Base-by-base conservation (phyloP, 35 echinoderm and acorn worm species). In the Amphiura filiformis region DNA sequence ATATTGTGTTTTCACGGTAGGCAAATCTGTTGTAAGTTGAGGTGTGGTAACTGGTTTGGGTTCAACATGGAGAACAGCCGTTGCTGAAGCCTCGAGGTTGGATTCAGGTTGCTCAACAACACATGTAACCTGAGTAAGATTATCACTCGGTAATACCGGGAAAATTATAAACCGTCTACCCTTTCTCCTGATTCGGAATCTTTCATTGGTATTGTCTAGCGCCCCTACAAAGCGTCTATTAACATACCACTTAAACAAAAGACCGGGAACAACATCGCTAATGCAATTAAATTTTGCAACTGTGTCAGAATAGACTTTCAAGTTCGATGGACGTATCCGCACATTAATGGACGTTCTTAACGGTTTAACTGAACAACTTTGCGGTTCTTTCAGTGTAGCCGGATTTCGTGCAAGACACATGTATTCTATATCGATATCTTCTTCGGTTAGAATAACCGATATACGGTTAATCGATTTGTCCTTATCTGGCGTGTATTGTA, bases 331-430 rank as follows among this genome's bases (percentile, higher is more conserved):
- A 23, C 80, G 75, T 12, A 95, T 64, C 9, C 82, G 44, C 34
- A 81, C 86, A 37, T 80, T 89, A 36, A 95, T 57, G 38, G 78
- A 65, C 26, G 70, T 91, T 15, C 93, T 77, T 40, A 95, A 65
- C 36, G 93, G 93, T 47, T 86, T 95, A 0, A 95, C 41, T 34
- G 85, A 91, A 40, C 93, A 95, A 0, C 89, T 83, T 18, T 80
- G 56, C 9, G 89, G 93, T 33, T 95, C 76, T 32, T 81, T 47
- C n/a, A n/a, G n/a, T 30, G 83, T 38, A 0, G 93, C 93, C 33
- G 84, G 85, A 79, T 95, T 91, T 23, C 79, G 79, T 0, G 86
- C 78, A 37, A 95, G 84, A 37, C 93, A 95, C 28, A 89, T 91
- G 56, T 84, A 95, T 13, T 89, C 39, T 34, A 78, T 82, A 78